Evolutionary conservation across 2,888 invertebrate species (phyloP), one percentile per base, ranked within the genome.

Genomic region (Bhutanitis thaidina): DNA sequence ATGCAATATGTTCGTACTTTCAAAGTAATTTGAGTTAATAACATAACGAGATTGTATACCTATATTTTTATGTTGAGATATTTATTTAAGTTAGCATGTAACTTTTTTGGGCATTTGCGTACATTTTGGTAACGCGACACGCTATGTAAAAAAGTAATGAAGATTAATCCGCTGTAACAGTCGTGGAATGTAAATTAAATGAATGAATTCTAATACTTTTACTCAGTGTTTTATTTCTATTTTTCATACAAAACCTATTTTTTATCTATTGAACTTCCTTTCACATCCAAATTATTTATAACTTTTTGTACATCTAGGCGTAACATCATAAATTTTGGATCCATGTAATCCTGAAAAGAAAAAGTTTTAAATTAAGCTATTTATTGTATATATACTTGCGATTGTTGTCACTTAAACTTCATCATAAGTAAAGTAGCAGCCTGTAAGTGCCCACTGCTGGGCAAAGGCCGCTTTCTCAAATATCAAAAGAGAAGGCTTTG

Each of bases 21-120:
- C 57, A 20, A 51, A 36, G 15, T 51, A 45, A 36, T 45, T 51
- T 35, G 44, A 40, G 13, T 14, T 51, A 36, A 30, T 53, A 63
- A 47, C 61, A 53, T 62, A 73, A 74, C 69, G 65, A 76, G 63
- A 77, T 71, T 64, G 58, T 78, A 80, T 83, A 80, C 72, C 74
- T 83, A 79, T 85, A 85, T 86, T 86, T 86, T 84, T 86, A 83
- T 78, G 79, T 76, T 77, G 77, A 81, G 71, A 79, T 85, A 80
- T 78, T 74, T 76, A 76, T 74, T 45, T 79, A 77, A 78, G 71
- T 62, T 80, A 76, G 73, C 61, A 56, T 69, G 61, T 74, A 77
- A 40, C 52, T 55, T 78, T 34, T 5, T 7, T 12, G 12, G n/a
- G 73, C 72, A 77, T 81, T 87, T 83, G 82, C 85, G 84, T 86